Percentiles rank a stretch among this genome's conserved stretches.
phyloP scores from a whole-genome alignment of 2,888 invertebrate genomes.

The Sphecodes monilicornis region DNA sequence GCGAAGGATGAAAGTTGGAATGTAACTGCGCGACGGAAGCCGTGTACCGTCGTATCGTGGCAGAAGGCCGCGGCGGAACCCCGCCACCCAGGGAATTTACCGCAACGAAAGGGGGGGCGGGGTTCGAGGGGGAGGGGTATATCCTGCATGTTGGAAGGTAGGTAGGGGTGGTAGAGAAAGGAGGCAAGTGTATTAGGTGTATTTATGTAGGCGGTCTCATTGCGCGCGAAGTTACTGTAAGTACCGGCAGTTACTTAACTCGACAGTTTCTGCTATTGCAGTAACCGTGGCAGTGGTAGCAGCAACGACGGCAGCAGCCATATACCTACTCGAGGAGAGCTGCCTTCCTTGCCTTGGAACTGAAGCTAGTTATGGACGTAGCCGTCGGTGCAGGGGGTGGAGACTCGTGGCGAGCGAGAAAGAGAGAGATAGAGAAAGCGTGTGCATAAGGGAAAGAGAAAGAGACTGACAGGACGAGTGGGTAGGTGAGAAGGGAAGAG shows the following conservation, averaged over 20 bases:
- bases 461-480: conserved; percentile 4
- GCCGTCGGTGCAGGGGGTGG: conserved; percentile 40
- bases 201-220: conserved; percentile 82
- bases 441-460: background rate
- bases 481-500: conserved; percentile 22
- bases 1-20: conserved; percentile 18
- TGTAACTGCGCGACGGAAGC: conserved; percentile 37
- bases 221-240: conserved; percentile 82
- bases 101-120: conserved; percentile 48
- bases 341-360: conserved; percentile 67
- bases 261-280: conserved; percentile 81
- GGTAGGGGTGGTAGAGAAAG: conserved; percentile 52
- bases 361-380: conserved; percentile 73
- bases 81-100: conserved; percentile 57
- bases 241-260: conserved; percentile 82
- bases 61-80: conserved; percentile 51
- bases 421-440: conserved; percentile 20
- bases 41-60: conserved; percentile 58
- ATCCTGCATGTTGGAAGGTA: conserved; percentile 55
- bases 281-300: conserved; percentile 60
- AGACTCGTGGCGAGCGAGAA: conserved; percentile 24
- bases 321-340: conserved; percentile 63
- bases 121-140: conserved; percentile 48
- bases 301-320: conserved; percentile 59
- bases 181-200: conserved; percentile 76